These are phyloP conservation scores for Tokudaia muenninki DNA, from an alignment of 2,797 vertebrate genomes.

Conservation along the genomic window DNA sequence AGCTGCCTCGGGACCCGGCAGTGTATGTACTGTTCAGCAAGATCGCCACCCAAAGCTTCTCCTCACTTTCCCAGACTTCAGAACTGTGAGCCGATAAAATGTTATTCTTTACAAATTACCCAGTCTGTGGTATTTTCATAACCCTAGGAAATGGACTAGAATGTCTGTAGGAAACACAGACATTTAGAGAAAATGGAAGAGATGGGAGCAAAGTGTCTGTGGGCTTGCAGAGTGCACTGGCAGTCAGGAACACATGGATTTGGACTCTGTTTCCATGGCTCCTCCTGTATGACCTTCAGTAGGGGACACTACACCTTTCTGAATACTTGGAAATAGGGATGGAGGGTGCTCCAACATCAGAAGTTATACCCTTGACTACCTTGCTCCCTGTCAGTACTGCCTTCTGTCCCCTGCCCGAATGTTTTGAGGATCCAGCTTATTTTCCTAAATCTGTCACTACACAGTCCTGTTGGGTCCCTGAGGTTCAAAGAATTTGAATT, in stretches of 20 bases:
- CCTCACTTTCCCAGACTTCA: neutral
- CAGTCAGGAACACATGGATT: neutral
- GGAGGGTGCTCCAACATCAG: neutral
- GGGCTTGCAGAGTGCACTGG: neutral
- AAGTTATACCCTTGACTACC: neutral
- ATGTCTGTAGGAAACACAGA: neutral
- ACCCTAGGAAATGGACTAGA: neutral
- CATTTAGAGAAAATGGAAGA: neutral
- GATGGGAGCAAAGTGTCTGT: neutral
- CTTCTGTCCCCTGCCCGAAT: neutral
- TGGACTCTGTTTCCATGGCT: neutral
- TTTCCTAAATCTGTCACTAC: conserved; percentile 1
- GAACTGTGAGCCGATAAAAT: neutral
- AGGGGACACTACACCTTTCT: neutral
- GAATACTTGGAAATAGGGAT: neutral
- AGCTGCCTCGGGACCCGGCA: neutral
- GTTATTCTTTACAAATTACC: neutral
- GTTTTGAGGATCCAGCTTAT: conserved; percentile 39
- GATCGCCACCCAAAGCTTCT: neutral
- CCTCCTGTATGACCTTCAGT: neutral
- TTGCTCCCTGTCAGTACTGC: neutral
- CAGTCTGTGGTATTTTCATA: neutral
- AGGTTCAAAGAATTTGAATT: neutral
- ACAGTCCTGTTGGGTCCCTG: neutral
- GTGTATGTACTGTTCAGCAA: neutral